A percentile compares a stretch with the other conserved stretches of the same genome.
phyloP scores from a whole-genome alignment of 2,797 vertebrate species.

The Calcarius lapponicus region DNA sequence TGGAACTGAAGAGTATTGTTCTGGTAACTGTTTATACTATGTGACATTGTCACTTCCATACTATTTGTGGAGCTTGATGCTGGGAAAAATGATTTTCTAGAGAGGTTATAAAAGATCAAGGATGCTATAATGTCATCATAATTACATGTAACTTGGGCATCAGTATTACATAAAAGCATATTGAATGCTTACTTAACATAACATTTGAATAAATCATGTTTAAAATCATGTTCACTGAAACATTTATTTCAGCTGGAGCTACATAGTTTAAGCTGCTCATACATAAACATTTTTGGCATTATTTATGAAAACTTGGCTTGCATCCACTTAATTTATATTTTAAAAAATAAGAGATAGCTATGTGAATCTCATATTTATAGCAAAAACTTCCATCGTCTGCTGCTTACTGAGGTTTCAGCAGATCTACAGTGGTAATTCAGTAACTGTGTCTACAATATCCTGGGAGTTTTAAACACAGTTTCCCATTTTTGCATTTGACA shows the following conservation, averaged over 20 bases:
- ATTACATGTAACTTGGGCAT: constrained; percentile 64
- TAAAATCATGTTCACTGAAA: constrained; percentile 67
- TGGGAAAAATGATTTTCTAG: constrained; percentile 52
- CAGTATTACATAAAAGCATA: constrained; percentile 65
- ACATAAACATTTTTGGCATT: constrained; percentile 67
- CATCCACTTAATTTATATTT: constrained; percentile 47
- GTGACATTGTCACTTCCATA: constrained; percentile 58
- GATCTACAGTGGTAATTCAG: constrained; percentile 57
- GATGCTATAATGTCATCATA: constrained; percentile 60
- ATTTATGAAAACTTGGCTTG: constrained; percentile 60
- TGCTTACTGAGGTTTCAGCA: constrained; percentile 47
- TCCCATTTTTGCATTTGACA: constrained; percentile 52
- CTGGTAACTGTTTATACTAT: constrained; percentile 41
- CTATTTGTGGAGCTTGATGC: constrained; percentile 41
- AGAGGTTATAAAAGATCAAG: constrained; percentile 52
- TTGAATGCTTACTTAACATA: constrained; percentile 63
- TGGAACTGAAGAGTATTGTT: constrained; percentile 50
- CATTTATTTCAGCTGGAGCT: constrained; percentile 56
- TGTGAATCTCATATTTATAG: constrained; percentile 36
- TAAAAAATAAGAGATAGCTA: constrained; percentile 32
- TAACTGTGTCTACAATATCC: constrained; percentile 47
- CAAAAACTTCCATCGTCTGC: constrained; percentile 18
- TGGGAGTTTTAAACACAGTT: constrained; percentile 35
- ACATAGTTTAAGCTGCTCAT: constrained; percentile 53
- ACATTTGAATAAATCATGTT: constrained; percentile 71